Conservation (phyloP, 2,888 invertebrate species). For the Drosophila parthenogenetica region DNA sequence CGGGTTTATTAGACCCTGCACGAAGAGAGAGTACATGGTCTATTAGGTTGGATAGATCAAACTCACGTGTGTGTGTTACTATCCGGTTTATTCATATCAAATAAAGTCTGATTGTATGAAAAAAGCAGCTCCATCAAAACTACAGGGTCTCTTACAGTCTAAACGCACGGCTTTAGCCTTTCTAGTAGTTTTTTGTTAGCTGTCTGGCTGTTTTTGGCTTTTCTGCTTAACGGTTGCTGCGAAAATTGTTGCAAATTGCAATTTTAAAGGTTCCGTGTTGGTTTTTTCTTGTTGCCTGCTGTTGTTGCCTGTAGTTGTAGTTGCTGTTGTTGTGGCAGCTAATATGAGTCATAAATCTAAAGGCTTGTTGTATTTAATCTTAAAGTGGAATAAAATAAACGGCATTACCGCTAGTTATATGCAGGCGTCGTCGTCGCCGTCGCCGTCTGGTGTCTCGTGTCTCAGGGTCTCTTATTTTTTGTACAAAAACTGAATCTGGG, state of each 20-base stretch:
- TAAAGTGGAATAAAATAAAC: slow-evolving; percentile 70
- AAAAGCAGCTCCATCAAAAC: no score
- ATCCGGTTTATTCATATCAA: no score
- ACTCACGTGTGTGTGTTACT: no score
- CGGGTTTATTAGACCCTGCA: slow-evolving; percentile 32
- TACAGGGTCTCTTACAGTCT: no score
- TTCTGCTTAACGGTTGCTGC: slow-evolving; percentile 54
- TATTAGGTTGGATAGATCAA: no score
- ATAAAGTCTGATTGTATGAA: no score
- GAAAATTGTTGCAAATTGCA: slow-evolving; percentile 78
- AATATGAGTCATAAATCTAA: slow-evolving; percentile 78
- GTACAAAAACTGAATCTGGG: slow-evolving; percentile 57
- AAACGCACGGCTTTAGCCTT: no score
- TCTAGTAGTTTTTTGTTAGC: no score
- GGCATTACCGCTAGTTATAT: slow-evolving; percentile 75
- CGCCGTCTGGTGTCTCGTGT: slow-evolving; percentile 47
- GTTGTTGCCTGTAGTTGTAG: slow-evolving; percentile 22
- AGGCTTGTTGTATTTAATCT: slow-evolving; percentile 62
- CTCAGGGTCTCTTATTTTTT: slow-evolving; percentile 68
- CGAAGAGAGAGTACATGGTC: no score
- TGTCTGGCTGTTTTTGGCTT: slow-evolving; percentile 24
- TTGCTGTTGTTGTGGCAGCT: slow-evolving; percentile 44
- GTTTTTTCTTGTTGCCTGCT: slow-evolving; percentile 36
- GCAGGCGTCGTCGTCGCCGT: slow-evolving; percentile 45
- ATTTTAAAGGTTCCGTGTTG: slow-evolving; percentile 78